Conservation (phyloP, 2,888 invertebrate genomes). For the Epistrophella euchroma region DNA sequence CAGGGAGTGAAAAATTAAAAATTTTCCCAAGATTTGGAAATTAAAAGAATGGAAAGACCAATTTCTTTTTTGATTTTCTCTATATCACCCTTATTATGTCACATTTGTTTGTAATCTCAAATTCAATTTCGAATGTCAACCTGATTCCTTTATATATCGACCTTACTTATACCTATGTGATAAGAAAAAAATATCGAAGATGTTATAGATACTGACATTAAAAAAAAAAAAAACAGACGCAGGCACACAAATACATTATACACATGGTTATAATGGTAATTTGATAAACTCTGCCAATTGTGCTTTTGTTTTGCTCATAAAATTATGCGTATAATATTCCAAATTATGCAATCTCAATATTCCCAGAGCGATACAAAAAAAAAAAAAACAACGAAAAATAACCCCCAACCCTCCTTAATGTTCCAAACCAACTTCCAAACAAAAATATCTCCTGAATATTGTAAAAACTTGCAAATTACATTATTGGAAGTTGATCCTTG, state of each 20-base stretch:
- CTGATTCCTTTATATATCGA: too few relatives aligned
- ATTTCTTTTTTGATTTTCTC: too few relatives aligned
- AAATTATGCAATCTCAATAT: conserved; percentile 64
- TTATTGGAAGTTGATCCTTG: conserved; percentile 75
- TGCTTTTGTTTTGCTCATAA: conserved; percentile 48
- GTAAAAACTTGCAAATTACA: conserved; percentile 75
- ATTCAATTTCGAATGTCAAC: too few relatives aligned
- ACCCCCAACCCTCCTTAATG: background rate
- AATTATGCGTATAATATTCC: conserved; percentile 72
- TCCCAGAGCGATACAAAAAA: background rate
- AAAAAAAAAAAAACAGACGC: background rate
- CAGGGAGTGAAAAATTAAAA: too few relatives aligned
- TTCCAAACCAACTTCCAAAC: conserved; percentile 1
- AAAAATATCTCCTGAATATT: conserved; percentile 42
- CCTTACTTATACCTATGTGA: too few relatives aligned
- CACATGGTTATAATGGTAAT: conserved; percentile 52
- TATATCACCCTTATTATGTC: too few relatives aligned
- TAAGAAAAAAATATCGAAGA: background rate
- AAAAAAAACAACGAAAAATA: background rate
- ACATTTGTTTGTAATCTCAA: too few relatives aligned
- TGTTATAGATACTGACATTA: background rate
- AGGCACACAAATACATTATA: background rate
- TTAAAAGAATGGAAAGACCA: too few relatives aligned
- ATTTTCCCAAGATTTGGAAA: too few relatives aligned
- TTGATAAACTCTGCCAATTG: conserved; percentile 58